These are phyloP conservation scores for Spea hammondii DNA, from an alignment of 2,797 vertebrate species.

Conservation along the genomic window DNA sequence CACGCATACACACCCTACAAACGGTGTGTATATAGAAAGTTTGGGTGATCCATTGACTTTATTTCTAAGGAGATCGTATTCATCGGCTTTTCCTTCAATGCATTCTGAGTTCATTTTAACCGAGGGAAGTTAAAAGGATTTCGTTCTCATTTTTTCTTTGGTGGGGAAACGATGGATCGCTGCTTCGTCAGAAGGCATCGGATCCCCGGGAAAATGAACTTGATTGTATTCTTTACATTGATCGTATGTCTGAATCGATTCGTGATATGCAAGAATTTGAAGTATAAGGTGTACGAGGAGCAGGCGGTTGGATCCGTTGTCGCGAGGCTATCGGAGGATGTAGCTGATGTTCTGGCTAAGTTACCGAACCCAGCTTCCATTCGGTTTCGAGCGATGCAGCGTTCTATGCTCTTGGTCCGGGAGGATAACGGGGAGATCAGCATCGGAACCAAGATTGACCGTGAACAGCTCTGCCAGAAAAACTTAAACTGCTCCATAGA, in stretches of 20 bases:
- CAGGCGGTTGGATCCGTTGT: slow-evolving; percentile 89
- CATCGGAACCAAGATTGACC: slow-evolving; percentile 88
- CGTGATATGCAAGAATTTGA: slow-evolving; percentile 79
- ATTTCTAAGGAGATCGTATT: neutral
- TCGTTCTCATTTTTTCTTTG: slow-evolving; percentile 54
- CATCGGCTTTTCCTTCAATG: slow-evolving; percentile 52
- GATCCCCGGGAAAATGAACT: slow-evolving; percentile 64
- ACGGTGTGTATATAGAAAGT: slow-evolving; percentile 60
- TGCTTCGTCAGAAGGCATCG: slow-evolving; percentile 51
- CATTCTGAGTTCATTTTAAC: slow-evolving; percentile 50
- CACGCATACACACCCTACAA: no score
- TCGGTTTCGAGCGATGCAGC: slow-evolving; percentile 91
- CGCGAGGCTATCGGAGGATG: slow-evolving; percentile 85
- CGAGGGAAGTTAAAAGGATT: slow-evolving; percentile 53
- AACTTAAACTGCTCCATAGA: slow-evolving; percentile 93
- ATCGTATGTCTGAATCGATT: slow-evolving; percentile 57
- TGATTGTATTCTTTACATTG: slow-evolving; percentile 62
- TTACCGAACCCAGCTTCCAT: slow-evolving; percentile 80
- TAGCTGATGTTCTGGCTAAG: slow-evolving; percentile 78
- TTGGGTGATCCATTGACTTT: slow-evolving; percentile 38
- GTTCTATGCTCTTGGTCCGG: slow-evolving; percentile 79
- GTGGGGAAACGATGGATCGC: slow-evolving; percentile 54
- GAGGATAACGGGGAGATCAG: slow-evolving; percentile 93
- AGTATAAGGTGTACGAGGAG: slow-evolving; percentile 95
- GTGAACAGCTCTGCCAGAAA: slow-evolving; percentile 91